Percentiles rank a stretch among this genome's conserved stretches.
These are phyloP conservation scores for Orcinus orca DNA, from an alignment of 2,113 vertebrate genomes.

Conservation along the genomic window DNA sequence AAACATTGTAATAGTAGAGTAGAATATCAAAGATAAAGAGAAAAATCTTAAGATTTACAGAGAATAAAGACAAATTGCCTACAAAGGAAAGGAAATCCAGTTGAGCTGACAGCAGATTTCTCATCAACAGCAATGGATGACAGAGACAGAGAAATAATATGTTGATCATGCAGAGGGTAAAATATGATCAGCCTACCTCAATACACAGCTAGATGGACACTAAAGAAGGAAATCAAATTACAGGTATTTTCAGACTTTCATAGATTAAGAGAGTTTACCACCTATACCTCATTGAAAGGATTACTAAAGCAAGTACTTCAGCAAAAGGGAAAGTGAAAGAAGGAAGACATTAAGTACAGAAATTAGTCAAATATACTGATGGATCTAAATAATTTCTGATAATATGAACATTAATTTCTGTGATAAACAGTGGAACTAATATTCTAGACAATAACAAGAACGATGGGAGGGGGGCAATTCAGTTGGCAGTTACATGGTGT, in stretches of 20 bases:
- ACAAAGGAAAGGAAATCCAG: not conserved
- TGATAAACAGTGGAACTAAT: not conserved
- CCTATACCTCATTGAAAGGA: not conserved
- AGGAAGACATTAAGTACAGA: not conserved
- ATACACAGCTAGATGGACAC: not conserved
- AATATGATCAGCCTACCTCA: not conserved
- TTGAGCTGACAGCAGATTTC: not conserved
- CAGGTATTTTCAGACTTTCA: not conserved
- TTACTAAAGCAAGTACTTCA: not conserved
- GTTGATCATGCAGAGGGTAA: not conserved
- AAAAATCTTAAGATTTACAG: not conserved
- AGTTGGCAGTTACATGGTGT: not conserved
- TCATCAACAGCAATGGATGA: not conserved
- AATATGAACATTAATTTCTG: not conserved
- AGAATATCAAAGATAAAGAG: not conserved
- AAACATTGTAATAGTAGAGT: not conserved
- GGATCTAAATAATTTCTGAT: conserved; percentile 8
- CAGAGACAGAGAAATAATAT: conserved; percentile 1
- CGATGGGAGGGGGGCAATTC: not conserved
- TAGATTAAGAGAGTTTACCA: not conserved
- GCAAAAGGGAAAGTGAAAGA: not conserved
- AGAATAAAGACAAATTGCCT: conserved; percentile 3
- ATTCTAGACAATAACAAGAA: conserved; percentile 14
- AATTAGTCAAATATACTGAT: not conserved
- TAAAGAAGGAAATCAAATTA: not conserved